A percentile compares a stretch with the other conserved stretches of the same genome.
Conservation (phyloP, 2,113 vertebrate species). For the Peromyscus californicus region DNA sequence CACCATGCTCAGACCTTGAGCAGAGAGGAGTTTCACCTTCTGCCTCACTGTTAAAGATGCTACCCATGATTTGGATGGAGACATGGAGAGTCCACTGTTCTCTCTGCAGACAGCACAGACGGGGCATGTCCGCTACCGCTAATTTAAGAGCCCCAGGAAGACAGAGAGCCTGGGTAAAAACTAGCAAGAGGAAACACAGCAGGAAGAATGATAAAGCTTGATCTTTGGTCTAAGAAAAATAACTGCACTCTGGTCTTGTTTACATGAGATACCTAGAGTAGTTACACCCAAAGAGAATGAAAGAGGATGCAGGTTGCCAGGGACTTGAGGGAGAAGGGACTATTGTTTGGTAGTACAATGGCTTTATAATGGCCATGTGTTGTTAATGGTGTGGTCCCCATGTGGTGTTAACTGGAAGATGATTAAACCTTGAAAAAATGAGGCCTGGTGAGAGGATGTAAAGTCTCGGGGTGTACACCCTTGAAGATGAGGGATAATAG, state of each 20-base stretch:
- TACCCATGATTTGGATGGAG: neutral
- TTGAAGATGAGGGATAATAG: neutral
- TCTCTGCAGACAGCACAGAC: neutral
- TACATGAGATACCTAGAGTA: neutral
- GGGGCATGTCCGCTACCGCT: neutral
- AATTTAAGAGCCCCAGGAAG: conserved; percentile 4
- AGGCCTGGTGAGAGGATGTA: too few species aligned
- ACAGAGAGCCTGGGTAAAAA: neutral
- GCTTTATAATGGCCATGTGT: neutral
- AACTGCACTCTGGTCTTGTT: neutral
- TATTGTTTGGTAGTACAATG: neutral
- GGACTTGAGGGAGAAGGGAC: neutral
- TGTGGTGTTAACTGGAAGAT: neutral
- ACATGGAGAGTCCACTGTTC: neutral
- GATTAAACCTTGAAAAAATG: neutral
- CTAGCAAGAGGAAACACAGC: neutral
- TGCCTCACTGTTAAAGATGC: neutral
- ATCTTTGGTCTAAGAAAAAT: conserved; percentile 30
- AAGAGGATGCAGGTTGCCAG: neutral
- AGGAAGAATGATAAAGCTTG: conserved; percentile 21
- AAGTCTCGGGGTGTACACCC: neutral
- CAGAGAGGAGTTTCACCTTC: conserved; percentile 8
- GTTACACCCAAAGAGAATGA: neutral
- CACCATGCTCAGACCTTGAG: neutral
- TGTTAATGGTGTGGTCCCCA: neutral